phyloP scores from a whole-genome alignment of 2,113 vertebrate species.

The Gasterosteus aculeatus region DNA sequence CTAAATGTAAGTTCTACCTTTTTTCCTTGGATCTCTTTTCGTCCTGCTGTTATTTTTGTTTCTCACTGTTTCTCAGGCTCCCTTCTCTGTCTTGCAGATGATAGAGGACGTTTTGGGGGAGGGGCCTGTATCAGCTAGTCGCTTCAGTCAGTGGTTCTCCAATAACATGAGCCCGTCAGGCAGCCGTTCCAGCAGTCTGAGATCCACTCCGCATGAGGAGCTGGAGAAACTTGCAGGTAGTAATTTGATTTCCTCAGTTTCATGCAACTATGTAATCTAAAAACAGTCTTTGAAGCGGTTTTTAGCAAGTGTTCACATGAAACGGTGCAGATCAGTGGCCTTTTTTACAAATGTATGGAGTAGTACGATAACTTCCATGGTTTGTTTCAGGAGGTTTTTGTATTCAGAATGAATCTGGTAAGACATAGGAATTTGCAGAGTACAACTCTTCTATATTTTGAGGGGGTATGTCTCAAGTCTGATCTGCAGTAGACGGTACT shows the following conservation, averaged over 20 bases:
- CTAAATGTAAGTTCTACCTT: conserved; percentile 71
- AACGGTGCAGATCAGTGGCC: background rate
- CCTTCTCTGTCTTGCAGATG: conserved; percentile 84
- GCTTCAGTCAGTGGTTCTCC: conserved; percentile 97
- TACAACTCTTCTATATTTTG: background rate
- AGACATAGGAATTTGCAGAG: background rate
- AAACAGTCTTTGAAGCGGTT: background rate
- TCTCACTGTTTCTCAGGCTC: conserved; percentile 25
- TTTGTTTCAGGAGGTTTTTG: background rate
- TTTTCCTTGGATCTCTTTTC: conserved; percentile 51
- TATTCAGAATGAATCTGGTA: too few species aligned
- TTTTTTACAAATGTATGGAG: background rate
- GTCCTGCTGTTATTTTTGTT: conserved; percentile 21
- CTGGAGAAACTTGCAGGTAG: conserved; percentile 95
- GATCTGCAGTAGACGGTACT: background rate
- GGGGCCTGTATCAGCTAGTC: conserved; percentile 90
- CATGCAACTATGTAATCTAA: background rate
- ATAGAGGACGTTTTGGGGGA: conserved; percentile 98
- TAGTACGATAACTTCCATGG: background rate
- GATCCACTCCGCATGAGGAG: conserved; percentile 97
- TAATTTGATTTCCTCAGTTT: background rate
- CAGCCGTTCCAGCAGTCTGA: conserved; percentile 93
- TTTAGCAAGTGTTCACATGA: background rate
- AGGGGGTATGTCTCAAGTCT: background rate
- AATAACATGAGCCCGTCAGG: conserved; percentile 90